Evolutionary conservation across 2,797 vertebrate species (phyloP), one percentile per base, ranked within the genome.

Genomic region (Cryptoblepharus egeriae): DNA sequence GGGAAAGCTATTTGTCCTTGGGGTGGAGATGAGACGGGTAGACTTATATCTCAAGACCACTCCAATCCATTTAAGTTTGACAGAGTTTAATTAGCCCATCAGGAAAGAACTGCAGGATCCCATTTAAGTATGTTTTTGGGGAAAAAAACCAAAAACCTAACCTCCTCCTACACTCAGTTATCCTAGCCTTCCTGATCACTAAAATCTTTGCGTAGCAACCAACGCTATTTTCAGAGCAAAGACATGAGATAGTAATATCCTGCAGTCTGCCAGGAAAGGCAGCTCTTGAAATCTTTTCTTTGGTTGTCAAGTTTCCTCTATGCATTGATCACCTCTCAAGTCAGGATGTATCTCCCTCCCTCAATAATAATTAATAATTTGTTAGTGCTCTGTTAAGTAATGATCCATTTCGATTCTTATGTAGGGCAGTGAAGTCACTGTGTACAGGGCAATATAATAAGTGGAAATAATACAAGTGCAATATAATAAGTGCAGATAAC

Each of bases 141-240:
- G 39, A 30, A 39, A 24, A 20, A 74, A 49, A 60, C 28, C 2
- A 35, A 3, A 28, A 61, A 2, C 61, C 61, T 13, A 60, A 60
- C 2, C 1, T 37, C 26, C 71, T 18, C 39, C 39, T 9, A 16
- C 35, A 32, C 28, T 74, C 20, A 55, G 12, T 57, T n/a, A 55
- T 74, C 18, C 71, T 57, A 63, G 45, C 26, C 65, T 55, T 74
- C 30, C 45, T 30, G 26, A 22, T 30, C 15, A 37, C 79, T 30
- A 65, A 37, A 30, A 39, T 75, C 35, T 42, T 35, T 75, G 49
- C 71, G 37, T 75, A 75, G 79, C 79, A 81, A 81, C 71, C 28
- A 22, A 18, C n/a, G 42, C 45, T 74, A 75, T 67, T 74, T 67
- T 67, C 63, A 74, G 57, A 67, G 49, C 32, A 73, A 74, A 30